Conservation (phyloP, 1,140 invertebrate genomes). For the Tetragnatha versicolor region DNA sequence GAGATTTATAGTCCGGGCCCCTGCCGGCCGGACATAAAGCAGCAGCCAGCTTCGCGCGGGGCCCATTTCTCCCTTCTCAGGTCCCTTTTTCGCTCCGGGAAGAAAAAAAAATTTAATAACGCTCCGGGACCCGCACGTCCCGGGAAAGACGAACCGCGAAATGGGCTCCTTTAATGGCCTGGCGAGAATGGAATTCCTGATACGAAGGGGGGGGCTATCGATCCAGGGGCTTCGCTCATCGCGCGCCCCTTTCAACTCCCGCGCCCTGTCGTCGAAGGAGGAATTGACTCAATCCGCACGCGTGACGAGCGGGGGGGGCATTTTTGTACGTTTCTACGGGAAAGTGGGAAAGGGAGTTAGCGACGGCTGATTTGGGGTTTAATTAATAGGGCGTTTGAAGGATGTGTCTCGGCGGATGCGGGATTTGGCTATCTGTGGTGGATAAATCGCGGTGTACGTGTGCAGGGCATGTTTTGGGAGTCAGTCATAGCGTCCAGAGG, state of each 20-base stretch:
- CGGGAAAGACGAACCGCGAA: slow-evolving; percentile 50
- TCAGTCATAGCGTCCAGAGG: too few relatives aligned
- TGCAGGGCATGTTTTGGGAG: too few relatives aligned
- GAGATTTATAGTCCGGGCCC: slow-evolving; percentile 6
- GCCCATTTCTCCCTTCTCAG: slow-evolving; percentile 1
- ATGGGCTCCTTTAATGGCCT: slow-evolving; percentile 49
- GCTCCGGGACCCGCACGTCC: slow-evolving; percentile 30
- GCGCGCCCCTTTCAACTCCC: background rate
- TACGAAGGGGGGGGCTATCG: too few relatives aligned
- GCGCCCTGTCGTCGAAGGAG: too few relatives aligned
- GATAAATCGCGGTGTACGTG: too few relatives aligned
- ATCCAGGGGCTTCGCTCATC: background rate
- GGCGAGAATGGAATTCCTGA: slow-evolving; percentile 49
- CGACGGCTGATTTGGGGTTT: too few relatives aligned
- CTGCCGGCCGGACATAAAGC: slow-evolving; percentile 28
- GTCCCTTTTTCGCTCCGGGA: background rate
- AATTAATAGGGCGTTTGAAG: too few relatives aligned
- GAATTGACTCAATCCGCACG: background rate
- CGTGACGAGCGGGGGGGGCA: background rate
- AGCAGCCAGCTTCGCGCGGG: slow-evolving; percentile 1
- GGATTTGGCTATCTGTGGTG: too few relatives aligned
- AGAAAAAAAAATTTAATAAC: slow-evolving; percentile 49
- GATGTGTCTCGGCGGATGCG: too few relatives aligned
- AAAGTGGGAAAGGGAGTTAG: too few relatives aligned
- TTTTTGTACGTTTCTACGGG: background rate